Percentiles rank a stretch among this genome's conserved stretches.
These are phyloP conservation scores for Peucedramus taeniatus DNA, from an alignment of 2,113 vertebrate species.

Conservation along the genomic window DNA sequence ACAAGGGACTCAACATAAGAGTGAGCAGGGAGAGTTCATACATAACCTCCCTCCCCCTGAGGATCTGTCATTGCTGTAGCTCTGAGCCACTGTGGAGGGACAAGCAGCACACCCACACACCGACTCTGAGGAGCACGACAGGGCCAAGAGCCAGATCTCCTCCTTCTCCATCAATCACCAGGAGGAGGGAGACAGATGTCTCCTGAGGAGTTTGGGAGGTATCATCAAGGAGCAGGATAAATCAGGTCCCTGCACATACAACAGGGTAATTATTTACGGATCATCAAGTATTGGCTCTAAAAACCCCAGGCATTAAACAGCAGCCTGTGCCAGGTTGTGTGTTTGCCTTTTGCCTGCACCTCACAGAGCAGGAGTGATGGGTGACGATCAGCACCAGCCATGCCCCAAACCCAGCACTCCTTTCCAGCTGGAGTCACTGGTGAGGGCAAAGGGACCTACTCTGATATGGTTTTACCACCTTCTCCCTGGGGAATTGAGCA, in stretches of 20 bases:
- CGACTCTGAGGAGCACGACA: fast-evolving
- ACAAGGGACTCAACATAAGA: neutral
- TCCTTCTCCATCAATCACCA: neutral
- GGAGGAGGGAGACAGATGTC: neutral
- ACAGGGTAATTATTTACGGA: neutral
- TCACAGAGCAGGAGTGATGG: fast-evolving
- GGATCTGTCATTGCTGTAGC: neutral
- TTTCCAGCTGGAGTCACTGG: neutral
- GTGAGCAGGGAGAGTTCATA: neutral
- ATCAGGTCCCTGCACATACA: constrained; percentile 5
- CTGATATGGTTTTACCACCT: neutral
- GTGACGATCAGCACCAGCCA: neutral
- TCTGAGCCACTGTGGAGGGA: neutral
- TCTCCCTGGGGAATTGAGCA: neutral
- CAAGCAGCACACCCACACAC: neutral
- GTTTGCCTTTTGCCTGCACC: neutral
- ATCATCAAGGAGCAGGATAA: neutral
- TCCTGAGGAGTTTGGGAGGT: constrained; percentile 13
- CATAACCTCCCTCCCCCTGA: neutral
- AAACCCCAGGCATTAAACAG: neutral
- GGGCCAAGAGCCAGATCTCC: neutral
- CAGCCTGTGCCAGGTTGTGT: neutral
- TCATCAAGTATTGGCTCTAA: constrained; percentile 8
- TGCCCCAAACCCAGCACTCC: neutral
- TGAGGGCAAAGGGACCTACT: neutral